Evolutionary conservation across 2,888 invertebrate genomes (phyloP), one percentile per base, ranked within the genome.

Genomic region (Ochropleura plecta): DNA sequence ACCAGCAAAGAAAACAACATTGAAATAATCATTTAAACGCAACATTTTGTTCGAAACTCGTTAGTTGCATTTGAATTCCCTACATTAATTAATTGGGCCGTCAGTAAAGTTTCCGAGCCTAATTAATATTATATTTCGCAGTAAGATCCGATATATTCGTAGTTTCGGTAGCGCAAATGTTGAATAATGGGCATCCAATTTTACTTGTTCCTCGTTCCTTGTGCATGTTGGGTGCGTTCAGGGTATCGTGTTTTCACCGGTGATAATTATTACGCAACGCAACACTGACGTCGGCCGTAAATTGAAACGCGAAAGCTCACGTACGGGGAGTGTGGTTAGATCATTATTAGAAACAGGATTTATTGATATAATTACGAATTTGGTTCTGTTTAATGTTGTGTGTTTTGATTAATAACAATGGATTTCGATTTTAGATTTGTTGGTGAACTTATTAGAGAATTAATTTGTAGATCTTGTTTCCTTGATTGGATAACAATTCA

Each of bases 201-300:
- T 90, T 89, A 86, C 87, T 46, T 70, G 77, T 66, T 76, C 68
- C 83, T 79, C 72, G 77, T 66, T 76, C 68, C 83, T 79, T 81
- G 78, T 83, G 84, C 83, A 78, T 64, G 70, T 70, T 81, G 74
- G 79, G 64, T 78, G 83, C 81, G 84, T 86, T 86, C 80, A 67
- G 76, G 67, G 83, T 92, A 93, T 93, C 92, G 89, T 89, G 86
- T 93, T 92, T 92, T 91, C 90, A 90, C 78, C 76, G 73, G 86
- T 88, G 89, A 92, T 93, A 93, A 94, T 94, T 93, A 93, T 92
- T 90, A 91, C 91, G 90, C 90, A 92, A 91, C 90, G 83, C 83
- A 88, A 92, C 88, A 88, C 88, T 82, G 83, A 83, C 83, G 85
- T 86, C 84, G 81, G 82, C 79, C 76, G 91, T 88, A 91, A 93